Evolutionary conservation across 1,140 invertebrate species (phyloP), one percentile per base, ranked within the genome.

Genomic region (Atta cephalotes): DNA sequence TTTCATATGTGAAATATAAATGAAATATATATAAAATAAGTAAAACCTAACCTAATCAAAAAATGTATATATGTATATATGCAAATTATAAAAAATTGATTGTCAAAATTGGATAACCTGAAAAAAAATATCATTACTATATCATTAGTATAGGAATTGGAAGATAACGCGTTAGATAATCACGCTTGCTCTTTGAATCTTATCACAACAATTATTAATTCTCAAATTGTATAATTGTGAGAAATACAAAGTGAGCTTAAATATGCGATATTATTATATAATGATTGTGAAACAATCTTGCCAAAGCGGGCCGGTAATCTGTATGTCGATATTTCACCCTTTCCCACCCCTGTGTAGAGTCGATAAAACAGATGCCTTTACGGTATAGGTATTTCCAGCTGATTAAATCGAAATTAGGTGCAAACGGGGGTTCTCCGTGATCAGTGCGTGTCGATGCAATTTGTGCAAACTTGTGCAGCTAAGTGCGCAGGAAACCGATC

Each of bases 341-440:
- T 10, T 21, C 21, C 9, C 31, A 51, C 53, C 63, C 58, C 28
- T 58, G 0, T 14, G 2, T 7, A 18, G 28, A 18, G 81, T 80
- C 76, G 89, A 45, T 88, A 85, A 91, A 58, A 63, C 18, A 90
- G 89, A 56, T 31, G n/a, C 39, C 88, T 66, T 31, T n/a, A 60
- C 9, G 10, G 12, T 2, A 3, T 28, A 4, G 45, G 76, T 72
- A 76, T 78, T 87, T 87, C 72, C 66, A 74, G 28, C 28, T 71
- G 71, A 84, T 88, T 88, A 80, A 85, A 25, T 62, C 3, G 39
- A 51, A 86, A 90, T 85, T 88, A 77, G 62, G 31, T 88, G 58
- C 68, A 70, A 85, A 70, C 60, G 66, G 62, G 78, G 7, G 12
- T 49, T 31, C 28, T 49, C 65, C n/a, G 31, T 68, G 86, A 84